Conservation (phyloP, 2,888 invertebrate species). For the Polymixis lichenea region DNA sequence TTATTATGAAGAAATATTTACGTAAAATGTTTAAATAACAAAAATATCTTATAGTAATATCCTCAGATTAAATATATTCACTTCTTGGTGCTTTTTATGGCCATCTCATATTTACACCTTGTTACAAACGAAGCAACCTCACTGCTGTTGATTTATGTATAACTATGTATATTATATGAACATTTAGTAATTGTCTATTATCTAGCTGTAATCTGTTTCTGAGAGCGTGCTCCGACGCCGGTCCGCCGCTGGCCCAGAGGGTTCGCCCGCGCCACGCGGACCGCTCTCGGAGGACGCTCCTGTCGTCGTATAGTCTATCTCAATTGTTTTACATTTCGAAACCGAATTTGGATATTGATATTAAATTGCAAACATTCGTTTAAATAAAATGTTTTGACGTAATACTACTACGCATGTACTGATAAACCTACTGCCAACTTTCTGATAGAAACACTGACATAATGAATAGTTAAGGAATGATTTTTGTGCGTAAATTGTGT, state of each 20-base stretch:
- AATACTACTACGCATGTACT: conserved; percentile 79
- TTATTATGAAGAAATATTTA: conserved; percentile 89
- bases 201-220: conserved; percentile 77
- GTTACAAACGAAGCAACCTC: conserved; percentile 82
- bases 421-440: conserved; percentile 88
- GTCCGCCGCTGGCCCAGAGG: not conserved
- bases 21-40: conserved; percentile 84
- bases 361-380: conserved; percentile 80
- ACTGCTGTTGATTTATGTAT: conserved; percentile 78
- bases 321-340: conserved; percentile 74
- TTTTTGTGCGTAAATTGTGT: conserved; percentile 87
- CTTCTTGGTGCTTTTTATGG: conserved; percentile 86
- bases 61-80: conserved; percentile 82
- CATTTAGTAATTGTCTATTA: conserved; percentile 70
- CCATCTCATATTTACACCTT: conserved; percentile 86
- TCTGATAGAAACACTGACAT: conserved; percentile 81
- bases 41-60: conserved; percentile 82
- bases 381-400: conserved; percentile 72
- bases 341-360: conserved; percentile 84
- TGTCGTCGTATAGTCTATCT: conserved; percentile 71
- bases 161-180: conserved; percentile 76
- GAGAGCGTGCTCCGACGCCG: conserved; percentile 46
- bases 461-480: conserved; percentile 82
- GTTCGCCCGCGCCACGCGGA: not conserved
- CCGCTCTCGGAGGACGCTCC: conserved; percentile 50